phyloP scores from a whole-genome alignment of 1,140 invertebrate genomes.

The Cyrtorhinus lividipennis region DNA sequence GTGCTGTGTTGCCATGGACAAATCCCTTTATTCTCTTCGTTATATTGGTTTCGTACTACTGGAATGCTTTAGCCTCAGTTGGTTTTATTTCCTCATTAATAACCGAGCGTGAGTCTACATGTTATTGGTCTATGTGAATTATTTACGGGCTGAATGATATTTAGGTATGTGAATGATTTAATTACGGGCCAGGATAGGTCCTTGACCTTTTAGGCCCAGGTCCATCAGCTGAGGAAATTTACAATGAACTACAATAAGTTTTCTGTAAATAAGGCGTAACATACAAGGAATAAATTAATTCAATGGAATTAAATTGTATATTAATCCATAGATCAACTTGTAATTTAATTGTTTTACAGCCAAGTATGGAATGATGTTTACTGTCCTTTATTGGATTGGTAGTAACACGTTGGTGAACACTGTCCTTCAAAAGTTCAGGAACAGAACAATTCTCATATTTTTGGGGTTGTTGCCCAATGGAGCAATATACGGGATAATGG shows the following conservation, averaged over 20 bases:
- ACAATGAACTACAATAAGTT: neutral
- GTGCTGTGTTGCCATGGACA: neutral
- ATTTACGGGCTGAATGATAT: neutral
- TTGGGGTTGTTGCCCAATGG: neutral
- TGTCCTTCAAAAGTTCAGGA: neutral
- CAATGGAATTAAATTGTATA: no score
- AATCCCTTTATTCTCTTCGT: neutral
- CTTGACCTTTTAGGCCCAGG: no score
- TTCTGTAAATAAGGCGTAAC: neutral
- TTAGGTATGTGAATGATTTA: no score
- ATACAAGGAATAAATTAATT: neutral
- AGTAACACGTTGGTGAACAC: neutral
- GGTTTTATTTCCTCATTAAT: neutral
- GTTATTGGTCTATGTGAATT: neutral
- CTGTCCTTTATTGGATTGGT: neutral
- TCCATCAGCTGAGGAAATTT: neutral
- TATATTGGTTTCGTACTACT: neutral
- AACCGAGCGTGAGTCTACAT: neutral
- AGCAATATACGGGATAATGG: neutral
- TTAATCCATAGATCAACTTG: no score
- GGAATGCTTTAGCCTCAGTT: neutral
- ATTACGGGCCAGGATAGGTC: no score
- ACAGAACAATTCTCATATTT: neutral
- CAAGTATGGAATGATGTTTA: neutral
- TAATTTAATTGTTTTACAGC: neutral